phyloP scores from a whole-genome alignment of 2,888 invertebrate species.

The Phalera bucephala region DNA sequence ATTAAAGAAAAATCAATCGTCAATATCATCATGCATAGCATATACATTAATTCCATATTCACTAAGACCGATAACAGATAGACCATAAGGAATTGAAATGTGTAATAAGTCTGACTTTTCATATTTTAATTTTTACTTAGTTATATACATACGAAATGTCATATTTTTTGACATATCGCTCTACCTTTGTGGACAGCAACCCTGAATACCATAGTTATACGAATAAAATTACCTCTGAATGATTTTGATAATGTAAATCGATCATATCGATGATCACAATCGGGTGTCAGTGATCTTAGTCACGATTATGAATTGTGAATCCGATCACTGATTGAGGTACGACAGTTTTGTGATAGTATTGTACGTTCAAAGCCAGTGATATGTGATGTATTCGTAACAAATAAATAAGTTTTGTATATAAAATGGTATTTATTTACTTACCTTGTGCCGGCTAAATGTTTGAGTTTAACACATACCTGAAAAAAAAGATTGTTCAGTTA shows the following conservation, averaged over 20 bases:
- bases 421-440: constrained; percentile 17
- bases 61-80: too few relatives aligned
- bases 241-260: constrained; percentile 27
- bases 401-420: constrained; percentile 39
- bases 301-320: constrained; percentile 73
- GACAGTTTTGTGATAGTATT: constrained; percentile 48
- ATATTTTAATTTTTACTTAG: too few relatives aligned
- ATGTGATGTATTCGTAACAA: constrained; percentile 46
- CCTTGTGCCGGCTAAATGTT: background rate
- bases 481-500: too few relatives aligned
- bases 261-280: constrained; percentile 15
- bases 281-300: constrained; percentile 55
- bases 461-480: constrained; percentile 16
- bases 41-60: too few relatives aligned
- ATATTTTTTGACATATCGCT: constrained; percentile 9
- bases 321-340: constrained; percentile 53
- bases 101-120: too few relatives aligned
- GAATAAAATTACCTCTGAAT: constrained; percentile 41
- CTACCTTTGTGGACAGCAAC: constrained; percentile 20
- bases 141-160: too few relatives aligned
- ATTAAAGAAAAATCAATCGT: too few relatives aligned
- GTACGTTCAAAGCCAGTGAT: constrained; percentile 47
- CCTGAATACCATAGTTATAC: constrained; percentile 30
- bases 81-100: too few relatives aligned
- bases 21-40: too few relatives aligned